Base-by-base conservation (phyloP, 2,797 vertebrate species). In the Xenopus petersii region DNA sequence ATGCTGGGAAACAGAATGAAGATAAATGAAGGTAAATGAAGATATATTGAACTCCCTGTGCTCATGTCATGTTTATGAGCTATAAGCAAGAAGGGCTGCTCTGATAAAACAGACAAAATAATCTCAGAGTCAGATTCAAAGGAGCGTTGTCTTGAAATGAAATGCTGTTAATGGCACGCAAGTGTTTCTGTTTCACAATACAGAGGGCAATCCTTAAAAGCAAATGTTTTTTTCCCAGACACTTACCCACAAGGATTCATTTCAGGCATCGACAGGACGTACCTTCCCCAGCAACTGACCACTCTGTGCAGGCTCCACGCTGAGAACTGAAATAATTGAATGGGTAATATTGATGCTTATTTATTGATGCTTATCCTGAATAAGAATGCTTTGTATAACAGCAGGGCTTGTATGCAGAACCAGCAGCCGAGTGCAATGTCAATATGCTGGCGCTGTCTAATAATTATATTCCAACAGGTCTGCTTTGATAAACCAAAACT, bases 341-440 rank as follows among this genome's bases (percentile, higher is more conserved):
- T 78, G 76, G 65, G 71, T 70, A 73, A 73, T 73, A 78, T 74
- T 78, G 72, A 73, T 78, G 26, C 26, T 26, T 26, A 26, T 26
- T 26, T n/a, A 26, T 26, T 26, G 26, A 26, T 26, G 60, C 61
- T 78, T 58, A 73, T 73, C 48, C 51, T 60, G 76, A 78, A 78
- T 73, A 61, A 65, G 69, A 78, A 78, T 78, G 76, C 76, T 78
- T 70, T 51, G 46, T 58, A 73, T 49, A 71, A 74, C 76, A 78
- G 76, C 76, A 36, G 76, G 76, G 54, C 49, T 78, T 70, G 63
- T 73, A 58, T 73, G 73, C 71, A 74, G 46, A 69, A 69, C 66
- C 66, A 78, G 76, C 71, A 65, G 61, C 16, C 48, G 61, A 78
- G 71, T 64, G 60, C 66, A 78, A 70, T 74, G 71, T 78, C 76